Evolutionary conservation across 2,113 vertebrate genomes (phyloP), one percentile per base, ranked within the genome.

Genomic region (Noturus placidus): DNA sequence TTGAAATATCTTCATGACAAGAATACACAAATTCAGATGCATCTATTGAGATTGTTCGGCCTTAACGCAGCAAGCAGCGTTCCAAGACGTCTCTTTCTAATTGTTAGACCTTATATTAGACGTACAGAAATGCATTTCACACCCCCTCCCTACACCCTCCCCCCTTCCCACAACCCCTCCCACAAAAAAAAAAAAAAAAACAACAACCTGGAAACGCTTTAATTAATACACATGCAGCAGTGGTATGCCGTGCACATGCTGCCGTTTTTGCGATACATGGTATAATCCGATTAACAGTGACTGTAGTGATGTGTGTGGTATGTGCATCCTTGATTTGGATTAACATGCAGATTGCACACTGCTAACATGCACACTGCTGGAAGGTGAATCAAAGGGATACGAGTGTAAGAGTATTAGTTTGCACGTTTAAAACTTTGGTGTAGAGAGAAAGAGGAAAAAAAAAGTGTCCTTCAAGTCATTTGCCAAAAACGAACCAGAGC

Each of bases 1-100:
- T 84, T 78, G 7, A 84, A 52, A 84, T 67, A 77, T 84, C 69
- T 78, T 84, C 50, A 84, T 54, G 70, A 69, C 42, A 79, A 38
- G 65, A 87, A 82, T 87, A 61, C 27, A 63, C 25, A 74, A 74
- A 57, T 57, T 38, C 22, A 69, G n/a, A 33, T 38, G 27, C 52
- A 9, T 74, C 5, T 10, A 42, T 83, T 46, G 59, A 72, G 56
- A 57, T 57, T 77, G 30, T 57, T 74, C 8, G 52, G 35, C 15
- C 19, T 50, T 54, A 13, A 46, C 6, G 6, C 42, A 46, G 42
- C 42, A 46, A 46, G 42, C 42, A 46, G 42, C 42, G 6, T 46
- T 46, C 42, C 6, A 46, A 46, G 42, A 46, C 42, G 3, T 42
- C 5, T 42, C 42, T 42, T 42, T 5, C 4, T 42, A 42, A 42